Percentiles rank a stretch among this genome's conserved stretches.
These are phyloP conservation scores for Falco rusticolus DNA, from an alignment of 2,797 vertebrate genomes.

Conservation along the genomic window DNA sequence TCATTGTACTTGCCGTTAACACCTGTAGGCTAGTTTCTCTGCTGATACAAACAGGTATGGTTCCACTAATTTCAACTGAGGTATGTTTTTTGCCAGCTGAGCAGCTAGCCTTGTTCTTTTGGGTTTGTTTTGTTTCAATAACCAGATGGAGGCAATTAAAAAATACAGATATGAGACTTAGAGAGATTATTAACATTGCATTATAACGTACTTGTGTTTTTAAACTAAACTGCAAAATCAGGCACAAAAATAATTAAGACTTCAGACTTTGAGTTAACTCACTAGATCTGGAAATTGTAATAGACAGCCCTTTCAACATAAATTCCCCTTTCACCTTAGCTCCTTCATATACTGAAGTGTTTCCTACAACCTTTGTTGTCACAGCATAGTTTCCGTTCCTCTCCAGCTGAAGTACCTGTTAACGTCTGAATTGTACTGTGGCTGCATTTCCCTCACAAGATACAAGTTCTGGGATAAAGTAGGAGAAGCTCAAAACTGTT, in stretches of 20 bases:
- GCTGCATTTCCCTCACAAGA: background rate
- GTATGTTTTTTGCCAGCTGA: background rate
- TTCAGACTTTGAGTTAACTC: background rate
- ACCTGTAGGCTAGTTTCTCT: background rate
- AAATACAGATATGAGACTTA: background rate
- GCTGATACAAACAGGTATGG: background rate
- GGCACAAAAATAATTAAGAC: background rate
- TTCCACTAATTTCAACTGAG: background rate
- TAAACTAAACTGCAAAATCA: background rate
- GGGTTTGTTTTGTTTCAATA: background rate
- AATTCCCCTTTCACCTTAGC: background rate
- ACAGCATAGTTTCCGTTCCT: background rate
- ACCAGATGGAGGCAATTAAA: background rate
- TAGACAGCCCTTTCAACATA: background rate
- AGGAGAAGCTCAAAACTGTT: conserved; percentile 62
- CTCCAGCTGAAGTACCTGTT: conserved; percentile 12
- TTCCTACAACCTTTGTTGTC: background rate
- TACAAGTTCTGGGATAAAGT: background rate
- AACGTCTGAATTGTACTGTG: background rate
- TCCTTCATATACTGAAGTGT: background rate
- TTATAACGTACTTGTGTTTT: background rate
- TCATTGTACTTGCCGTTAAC: background rate
- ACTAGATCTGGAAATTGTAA: background rate
- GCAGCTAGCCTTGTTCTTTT: background rate
- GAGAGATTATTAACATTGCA: background rate